Conservation (phyloP, 2,797 vertebrate genomes). For the Enteromius argenteus region DNA sequence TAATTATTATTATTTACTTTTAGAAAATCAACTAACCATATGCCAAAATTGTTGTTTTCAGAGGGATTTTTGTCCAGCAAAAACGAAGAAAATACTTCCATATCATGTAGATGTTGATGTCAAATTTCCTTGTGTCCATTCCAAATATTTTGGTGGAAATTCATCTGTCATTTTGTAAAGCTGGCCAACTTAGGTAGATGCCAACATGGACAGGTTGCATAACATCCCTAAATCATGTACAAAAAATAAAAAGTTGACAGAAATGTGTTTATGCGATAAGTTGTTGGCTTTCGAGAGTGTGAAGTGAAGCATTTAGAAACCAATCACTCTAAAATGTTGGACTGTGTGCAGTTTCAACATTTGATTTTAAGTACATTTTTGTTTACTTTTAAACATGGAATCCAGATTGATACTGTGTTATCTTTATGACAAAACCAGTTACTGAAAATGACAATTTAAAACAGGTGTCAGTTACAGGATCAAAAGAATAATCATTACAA, state of each 20-base stretch:
- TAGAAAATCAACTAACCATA: not conserved
- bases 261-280: not conserved
- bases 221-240: constrained; percentile 6
- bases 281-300: not conserved
- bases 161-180: not conserved
- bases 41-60: not conserved
- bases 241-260: not conserved
- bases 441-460: not conserved
- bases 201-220: constrained; percentile 7
- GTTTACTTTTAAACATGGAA: not conserved
- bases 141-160: constrained; percentile 5
- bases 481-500: not conserved
- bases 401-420: not conserved
- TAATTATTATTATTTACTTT: not conserved
- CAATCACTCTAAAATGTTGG: not conserved
- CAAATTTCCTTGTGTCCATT: not conserved
- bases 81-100: not conserved
- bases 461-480: not conserved
- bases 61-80: too few species aligned
- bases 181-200: not conserved
- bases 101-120: not conserved
- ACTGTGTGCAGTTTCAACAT: not conserved
- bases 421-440: not conserved
- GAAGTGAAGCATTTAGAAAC: not conserved
- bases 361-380: not conserved